Percentiles rank a stretch among this genome's conserved stretches.
phyloP scores from a whole-genome alignment of 2,888 invertebrate genomes.

The Cartodere bifasciata region DNA sequence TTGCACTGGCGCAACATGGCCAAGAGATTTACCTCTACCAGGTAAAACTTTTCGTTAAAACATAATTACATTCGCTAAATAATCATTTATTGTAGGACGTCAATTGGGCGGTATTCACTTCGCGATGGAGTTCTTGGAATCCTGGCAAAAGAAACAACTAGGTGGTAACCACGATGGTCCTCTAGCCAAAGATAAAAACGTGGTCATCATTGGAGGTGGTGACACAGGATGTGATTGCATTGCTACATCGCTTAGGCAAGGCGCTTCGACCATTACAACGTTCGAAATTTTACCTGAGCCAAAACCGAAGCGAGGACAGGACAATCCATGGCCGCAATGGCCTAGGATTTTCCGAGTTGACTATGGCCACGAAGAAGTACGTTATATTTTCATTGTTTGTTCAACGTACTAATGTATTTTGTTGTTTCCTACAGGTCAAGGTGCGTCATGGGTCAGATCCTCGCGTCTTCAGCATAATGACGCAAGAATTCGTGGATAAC shows the following conservation, averaged over 20 bases:
- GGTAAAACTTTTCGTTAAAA: conserved; percentile 39
- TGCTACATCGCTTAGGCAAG: conserved; percentile 88
- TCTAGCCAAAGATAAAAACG: conserved; percentile 84
- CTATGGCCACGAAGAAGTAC: conserved; percentile 93
- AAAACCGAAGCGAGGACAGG: conserved; percentile 60
- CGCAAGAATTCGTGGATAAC: conserved; percentile 89
- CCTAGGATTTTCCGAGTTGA: conserved; percentile 93
- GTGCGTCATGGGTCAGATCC: conserved; percentile 89
- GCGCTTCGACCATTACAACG: conserved; percentile 79
- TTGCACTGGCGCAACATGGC: conserved; percentile 93
- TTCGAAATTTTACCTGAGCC: conserved; percentile 97
- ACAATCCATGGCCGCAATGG: conserved; percentile 99
- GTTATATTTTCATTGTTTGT: conserved; percentile 12
- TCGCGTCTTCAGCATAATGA: conserved; percentile 82
- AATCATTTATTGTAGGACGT: conserved; percentile 36
- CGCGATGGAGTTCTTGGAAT: conserved; percentile 95
- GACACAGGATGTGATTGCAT: conserved; percentile 96
- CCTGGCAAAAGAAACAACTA: conserved; percentile 90
- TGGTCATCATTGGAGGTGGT: conserved; percentile 80
- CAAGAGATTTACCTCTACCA: conserved; percentile 76
- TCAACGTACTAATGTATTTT: conserved; percentile 2
- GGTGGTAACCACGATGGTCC: conserved; percentile 46
- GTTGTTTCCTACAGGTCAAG: conserved; percentile 37
- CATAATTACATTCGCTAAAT: too few relatives aligned
- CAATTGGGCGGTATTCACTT: conserved; percentile 88